Base-by-base conservation (phyloP, 2,113 vertebrate species). In the Scartelaos histophorus region DNA sequence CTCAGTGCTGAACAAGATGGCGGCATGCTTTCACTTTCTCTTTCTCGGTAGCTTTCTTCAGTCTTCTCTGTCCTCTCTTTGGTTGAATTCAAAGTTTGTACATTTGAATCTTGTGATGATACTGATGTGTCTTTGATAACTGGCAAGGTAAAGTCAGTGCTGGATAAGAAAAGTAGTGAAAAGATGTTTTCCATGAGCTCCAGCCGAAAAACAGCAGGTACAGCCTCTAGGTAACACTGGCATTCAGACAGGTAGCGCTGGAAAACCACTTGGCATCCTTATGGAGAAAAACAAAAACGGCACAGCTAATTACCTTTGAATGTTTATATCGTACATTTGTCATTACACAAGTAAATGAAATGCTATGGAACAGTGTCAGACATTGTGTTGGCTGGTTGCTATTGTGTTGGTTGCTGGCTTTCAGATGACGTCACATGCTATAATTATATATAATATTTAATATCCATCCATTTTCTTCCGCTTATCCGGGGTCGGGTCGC, bases 151-250 rank as follows among this genome's bases (percentile, higher is more conserved):
- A 99, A 95, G 77, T 99, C 96, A n/a, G 90, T 64, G 34, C 91
- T 93, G 54, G 96, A 97, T 75, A 97, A 77, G 81, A 99, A 95
- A 81, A 99, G 94, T 64, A 99, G 93, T 2, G 98, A 99, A 88
- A 98, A 99, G 88, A 99, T 96, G 86, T 99, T 98, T 92, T 99
- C 97, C 81, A 99, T 93, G 73, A 99, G 93, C 85, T 99, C 98
- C 86, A 99, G 88, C 29, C 95, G 95, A 78, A 98, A 89, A 79
- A 95, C 90, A 76, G 92, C 89, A 0, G 97, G 97, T 67, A 97
- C 13, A 0, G 91, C 89, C 78, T 93, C 92, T 84, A 99, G 90
- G 74, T 95, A 96, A 73, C 95, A 93, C 82, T 96, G 95, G 84
- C 97, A 98, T 84, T 95, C 95, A 1, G 83, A 91, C 76, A 97